Conservation (phyloP, 2,797 vertebrate genomes). For the Melanotaenia nigrans region DNA sequence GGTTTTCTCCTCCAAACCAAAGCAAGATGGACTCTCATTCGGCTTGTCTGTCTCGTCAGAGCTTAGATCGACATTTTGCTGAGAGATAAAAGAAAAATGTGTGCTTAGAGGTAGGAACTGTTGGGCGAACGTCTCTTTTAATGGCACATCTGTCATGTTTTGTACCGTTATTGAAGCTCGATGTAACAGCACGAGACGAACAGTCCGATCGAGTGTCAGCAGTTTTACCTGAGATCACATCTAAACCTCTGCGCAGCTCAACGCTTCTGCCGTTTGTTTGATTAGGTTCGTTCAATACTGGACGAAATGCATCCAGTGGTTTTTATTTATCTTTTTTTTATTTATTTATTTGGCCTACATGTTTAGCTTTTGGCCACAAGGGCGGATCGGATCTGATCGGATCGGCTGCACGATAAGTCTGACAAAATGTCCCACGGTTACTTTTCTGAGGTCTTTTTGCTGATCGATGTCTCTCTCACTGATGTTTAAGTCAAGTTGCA, state of each 20-base stretch:
- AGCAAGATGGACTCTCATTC: constrained; percentile 98
- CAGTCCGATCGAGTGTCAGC: constrained; percentile 69
- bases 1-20: constrained; percentile 80
- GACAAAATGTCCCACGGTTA: constrained; percentile 73
- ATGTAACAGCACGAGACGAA: constrained; percentile 29
- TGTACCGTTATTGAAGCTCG: constrained; percentile 37
- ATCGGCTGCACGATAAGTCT: constrained; percentile 48
- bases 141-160: constrained; percentile 12
- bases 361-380: constrained; percentile 59
- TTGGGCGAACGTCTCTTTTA: constrained; percentile 5
- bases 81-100: constrained; percentile 82
- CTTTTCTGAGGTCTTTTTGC: constrained; percentile 34
- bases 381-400: constrained; percentile 44
- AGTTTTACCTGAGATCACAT: constrained; percentile 84
- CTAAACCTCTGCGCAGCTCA: constrained; percentile 24
- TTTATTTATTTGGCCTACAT: constrained; percentile 45
- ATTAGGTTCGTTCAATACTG: neutral
- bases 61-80: constrained; percentile 93
- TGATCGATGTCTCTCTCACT: constrained; percentile 25
- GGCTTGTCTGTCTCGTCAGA: constrained; percentile 91
- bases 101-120: constrained; percentile 33
- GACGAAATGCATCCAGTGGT: constrained; percentile 49
- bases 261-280: no score
- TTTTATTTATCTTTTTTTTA: no score
- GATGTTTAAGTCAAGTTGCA: neutral